Conservation (phyloP, 2,888 invertebrate genomes). For the Phyto melanocephala region DNA sequence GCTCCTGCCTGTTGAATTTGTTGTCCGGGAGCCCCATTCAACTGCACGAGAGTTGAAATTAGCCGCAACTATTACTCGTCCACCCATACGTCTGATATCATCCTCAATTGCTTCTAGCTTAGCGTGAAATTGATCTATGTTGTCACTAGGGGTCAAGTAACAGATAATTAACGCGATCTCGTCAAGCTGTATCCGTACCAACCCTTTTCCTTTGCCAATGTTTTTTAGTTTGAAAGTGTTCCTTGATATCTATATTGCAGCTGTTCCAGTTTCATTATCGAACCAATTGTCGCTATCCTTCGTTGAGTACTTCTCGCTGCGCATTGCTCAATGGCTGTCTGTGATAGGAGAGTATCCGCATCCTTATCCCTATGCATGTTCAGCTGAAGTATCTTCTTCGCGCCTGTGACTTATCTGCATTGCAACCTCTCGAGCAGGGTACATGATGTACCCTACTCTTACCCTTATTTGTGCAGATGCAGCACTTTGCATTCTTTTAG, state of each 20-base stretch:
- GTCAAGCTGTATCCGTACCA: constrained; percentile 9
- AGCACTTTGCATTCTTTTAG: too few species aligned
- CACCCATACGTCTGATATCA: too few species aligned
- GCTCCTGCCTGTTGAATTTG: neutral
- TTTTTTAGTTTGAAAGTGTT: neutral
- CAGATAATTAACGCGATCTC: constrained; percentile 13
- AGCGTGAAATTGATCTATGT: too few species aligned
- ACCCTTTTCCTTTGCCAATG: neutral
- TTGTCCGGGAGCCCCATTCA: constrained; percentile 2
- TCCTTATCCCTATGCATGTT: neutral
- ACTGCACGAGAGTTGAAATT: too few species aligned
- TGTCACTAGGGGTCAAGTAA: constrained; percentile 25
- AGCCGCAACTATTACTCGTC: too few species aligned
- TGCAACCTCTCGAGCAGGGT: neutral
- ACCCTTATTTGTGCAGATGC: neutral
- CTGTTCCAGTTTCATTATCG: neutral
- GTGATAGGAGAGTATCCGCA: neutral
- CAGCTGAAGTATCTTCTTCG: neutral
- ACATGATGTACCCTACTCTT: neutral
- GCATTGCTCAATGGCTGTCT: neutral
- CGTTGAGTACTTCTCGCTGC: neutral
- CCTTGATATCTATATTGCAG: neutral
- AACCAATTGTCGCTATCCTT: neutral
- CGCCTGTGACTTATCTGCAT: neutral
- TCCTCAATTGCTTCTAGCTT: too few species aligned